These are phyloP conservation scores for Trachemys scripta DNA, from an alignment of 2,113 vertebrate species.

Conservation along the genomic window DNA sequence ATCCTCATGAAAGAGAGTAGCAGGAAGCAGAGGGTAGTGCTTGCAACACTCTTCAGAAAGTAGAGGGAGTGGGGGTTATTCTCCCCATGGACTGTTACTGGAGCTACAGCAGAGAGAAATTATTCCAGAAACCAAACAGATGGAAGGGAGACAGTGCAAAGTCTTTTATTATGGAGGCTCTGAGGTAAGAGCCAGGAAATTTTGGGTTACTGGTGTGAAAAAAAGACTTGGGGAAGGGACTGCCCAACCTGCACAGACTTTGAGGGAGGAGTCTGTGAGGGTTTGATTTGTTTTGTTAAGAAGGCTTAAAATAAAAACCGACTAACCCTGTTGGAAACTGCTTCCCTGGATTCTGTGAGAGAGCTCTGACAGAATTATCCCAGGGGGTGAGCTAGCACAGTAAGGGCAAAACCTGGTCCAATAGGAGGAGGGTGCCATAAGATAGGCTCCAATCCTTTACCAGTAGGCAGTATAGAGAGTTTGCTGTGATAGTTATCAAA, in stretches of 20 bases:
- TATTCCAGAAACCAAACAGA: background rate
- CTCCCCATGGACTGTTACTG: background rate
- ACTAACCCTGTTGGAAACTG: background rate
- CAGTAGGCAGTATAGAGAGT: background rate
- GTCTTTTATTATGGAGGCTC: background rate
- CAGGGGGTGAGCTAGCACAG: background rate
- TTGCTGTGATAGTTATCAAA: slow-evolving; percentile 1
- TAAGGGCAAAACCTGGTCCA: background rate
- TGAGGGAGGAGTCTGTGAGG: background rate
- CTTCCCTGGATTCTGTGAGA: background rate
- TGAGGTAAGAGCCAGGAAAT: background rate
- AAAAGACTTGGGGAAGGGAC: background rate
- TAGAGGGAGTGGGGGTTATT: background rate
- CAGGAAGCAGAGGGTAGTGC: background rate
- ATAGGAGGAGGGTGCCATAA: background rate
- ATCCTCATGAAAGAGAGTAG: background rate
- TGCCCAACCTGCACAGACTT: background rate
- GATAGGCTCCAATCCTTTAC: background rate
- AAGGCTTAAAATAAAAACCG: background rate
- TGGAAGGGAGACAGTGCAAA: background rate
- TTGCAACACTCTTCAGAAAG: background rate
- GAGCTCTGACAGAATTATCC: background rate
- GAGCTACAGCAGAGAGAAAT: background rate
- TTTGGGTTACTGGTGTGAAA: background rate
- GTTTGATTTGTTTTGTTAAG: background rate